Base-by-base conservation (phyloP, 1,140 invertebrate genomes). In the Mesaphorura yosii region DNA sequence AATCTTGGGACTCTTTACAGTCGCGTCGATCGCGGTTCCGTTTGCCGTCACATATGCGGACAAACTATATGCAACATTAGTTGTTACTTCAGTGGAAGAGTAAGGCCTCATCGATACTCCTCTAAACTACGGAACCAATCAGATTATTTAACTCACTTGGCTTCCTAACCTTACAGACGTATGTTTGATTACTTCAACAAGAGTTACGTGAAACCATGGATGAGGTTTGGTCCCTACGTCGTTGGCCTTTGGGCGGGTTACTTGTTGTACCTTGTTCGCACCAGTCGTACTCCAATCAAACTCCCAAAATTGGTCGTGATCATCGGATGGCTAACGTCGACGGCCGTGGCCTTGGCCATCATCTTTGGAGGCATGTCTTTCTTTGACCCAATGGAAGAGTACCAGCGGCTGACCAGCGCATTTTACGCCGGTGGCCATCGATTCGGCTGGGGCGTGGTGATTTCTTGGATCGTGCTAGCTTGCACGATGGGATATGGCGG, bases 391-490 rank as follows among this genome's bases (percentile, higher is more conserved):
- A 3, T 4, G 1, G 42, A 26, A 19, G 59, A 54, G 29, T 53
- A 53, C 26, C 50, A 50, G 3, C 27, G 17, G 23, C 17, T 72
- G 0, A 72, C 72, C 51, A 72, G 75, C 7, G 73, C 75, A 2
- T 31, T 81, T 12, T 84, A 82, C 59, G 76, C 75, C 1, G 71
- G 76, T 2, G 69, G 82, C 6, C 71, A 76, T 26, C 69, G 81
- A 37, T 68, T 76, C 1, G 67, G 69, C 0, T 86, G 83, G 76
- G 71, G 74, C 0, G 5, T 79, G 0, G 72, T 68, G 0, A 48
- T 86, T 3, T 72, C 73, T 1, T 84, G 82, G 80, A 70, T 86
- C 10, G 74, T 84, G 4, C 78, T 81, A 40, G 78, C 78, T 2
- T 82, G 82, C 60, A 66, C 72, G 3, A 70, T 76, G 48, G 79